phyloP scores from a whole-genome alignment of 2,888 invertebrate species.

The Ischnus inquisitorius region DNA sequence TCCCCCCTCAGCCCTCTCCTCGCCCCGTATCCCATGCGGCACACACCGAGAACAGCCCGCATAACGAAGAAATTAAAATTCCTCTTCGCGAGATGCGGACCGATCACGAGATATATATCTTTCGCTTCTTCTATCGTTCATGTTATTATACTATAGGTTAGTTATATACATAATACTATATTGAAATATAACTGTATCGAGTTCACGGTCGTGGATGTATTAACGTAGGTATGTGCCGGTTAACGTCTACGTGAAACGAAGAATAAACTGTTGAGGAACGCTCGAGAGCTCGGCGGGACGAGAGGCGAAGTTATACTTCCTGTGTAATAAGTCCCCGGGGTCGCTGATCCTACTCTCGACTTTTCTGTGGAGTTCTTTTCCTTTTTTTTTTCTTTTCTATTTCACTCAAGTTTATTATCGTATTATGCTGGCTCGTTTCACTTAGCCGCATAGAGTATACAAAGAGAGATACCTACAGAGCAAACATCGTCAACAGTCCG shows the following conservation, averaged over 20 bases:
- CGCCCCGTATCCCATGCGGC: slow-evolving; percentile 37
- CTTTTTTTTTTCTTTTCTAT: not conserved
- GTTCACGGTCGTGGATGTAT: slow-evolving; percentile 57
- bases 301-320: slow-evolving; percentile 50
- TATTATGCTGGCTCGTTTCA: slow-evolving; percentile 62
- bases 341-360: slow-evolving; percentile 59
- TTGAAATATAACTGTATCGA: slow-evolving; percentile 63
- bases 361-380: slow-evolving; percentile 53
- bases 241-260: slow-evolving; percentile 47
- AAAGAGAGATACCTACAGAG: slow-evolving; percentile 6
- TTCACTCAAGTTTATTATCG: slow-evolving; percentile 58
- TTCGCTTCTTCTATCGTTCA: slow-evolving; percentile 35
- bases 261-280: slow-evolving; percentile 38
- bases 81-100: slow-evolving; percentile 58
- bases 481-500: slow-evolving; percentile 18
- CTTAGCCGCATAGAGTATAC: slow-evolving; percentile 49
- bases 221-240: slow-evolving; percentile 34
- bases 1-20: too few species aligned
- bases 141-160: slow-evolving; percentile 52
- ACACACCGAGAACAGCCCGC: slow-evolving; percentile 32
- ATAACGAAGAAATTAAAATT: slow-evolving; percentile 61
- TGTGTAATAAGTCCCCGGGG: slow-evolving; percentile 64
- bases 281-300: not conserved
- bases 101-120: slow-evolving; percentile 63
- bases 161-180: slow-evolving; percentile 29